Evolutionary conservation across 2,113 vertebrate species (phyloP).

Genomic region (Mesocricetus auratus): DNA sequence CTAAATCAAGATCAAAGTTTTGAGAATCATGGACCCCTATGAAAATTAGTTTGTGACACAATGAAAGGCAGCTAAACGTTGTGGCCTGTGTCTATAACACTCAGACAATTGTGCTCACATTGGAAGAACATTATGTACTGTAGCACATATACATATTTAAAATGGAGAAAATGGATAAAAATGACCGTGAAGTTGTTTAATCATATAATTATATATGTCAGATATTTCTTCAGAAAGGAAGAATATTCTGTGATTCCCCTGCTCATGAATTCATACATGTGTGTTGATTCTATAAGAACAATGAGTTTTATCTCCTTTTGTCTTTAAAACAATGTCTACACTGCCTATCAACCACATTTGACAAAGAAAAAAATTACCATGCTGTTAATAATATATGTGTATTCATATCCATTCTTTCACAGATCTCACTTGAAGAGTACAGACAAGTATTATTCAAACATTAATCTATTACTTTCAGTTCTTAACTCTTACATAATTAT

Average conservation of each 20-base stretch:
- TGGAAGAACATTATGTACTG: background rate
- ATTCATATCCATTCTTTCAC: background rate
- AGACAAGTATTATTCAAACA: background rate
- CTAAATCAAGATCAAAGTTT: conserved; percentile 83
- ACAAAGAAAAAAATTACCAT: background rate
- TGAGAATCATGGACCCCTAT: conserved; percentile 58
- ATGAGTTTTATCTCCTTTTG: background rate
- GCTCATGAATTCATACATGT: background rate
- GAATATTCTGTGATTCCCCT: background rate
- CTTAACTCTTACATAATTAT: background rate
- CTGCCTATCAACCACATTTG: background rate
- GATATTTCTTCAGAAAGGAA: background rate
- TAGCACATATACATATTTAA: background rate
- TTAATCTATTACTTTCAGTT: background rate
- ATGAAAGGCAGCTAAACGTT: conserved; percentile 67
- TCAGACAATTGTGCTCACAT: background rate
- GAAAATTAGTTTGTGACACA: conserved; percentile 74
- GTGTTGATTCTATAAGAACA: background rate
- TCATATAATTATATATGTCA: background rate
- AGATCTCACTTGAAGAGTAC: background rate
- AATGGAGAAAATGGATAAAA: background rate
- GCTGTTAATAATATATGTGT: background rate
- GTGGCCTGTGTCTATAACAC: conserved; percentile 49
- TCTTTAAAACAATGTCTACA: background rate
- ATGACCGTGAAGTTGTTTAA: background rate